Evolutionary conservation across 2,113 vertebrate species (phyloP).

Genomic region (Myrmophylax atrothorax): DNA sequence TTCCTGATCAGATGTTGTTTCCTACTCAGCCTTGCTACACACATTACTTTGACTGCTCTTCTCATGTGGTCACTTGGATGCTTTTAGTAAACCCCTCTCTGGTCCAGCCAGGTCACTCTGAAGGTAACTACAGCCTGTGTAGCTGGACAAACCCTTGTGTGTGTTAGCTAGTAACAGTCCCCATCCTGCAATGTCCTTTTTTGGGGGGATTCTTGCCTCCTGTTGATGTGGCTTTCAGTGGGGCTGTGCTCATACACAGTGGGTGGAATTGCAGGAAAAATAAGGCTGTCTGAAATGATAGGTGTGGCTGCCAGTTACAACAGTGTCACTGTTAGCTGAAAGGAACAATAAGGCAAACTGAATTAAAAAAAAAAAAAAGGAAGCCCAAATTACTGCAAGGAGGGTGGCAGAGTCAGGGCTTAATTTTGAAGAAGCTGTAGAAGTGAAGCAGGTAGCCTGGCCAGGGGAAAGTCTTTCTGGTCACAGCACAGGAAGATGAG

Average conservation of each 20-base stretch:
- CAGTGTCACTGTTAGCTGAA: neutral
- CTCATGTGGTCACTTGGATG: neutral
- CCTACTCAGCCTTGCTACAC: neutral
- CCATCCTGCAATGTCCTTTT: rapidly evolving
- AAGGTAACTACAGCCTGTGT: neutral
- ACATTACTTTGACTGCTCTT: neutral
- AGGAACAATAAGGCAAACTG: neutral
- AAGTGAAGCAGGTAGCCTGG: neutral
- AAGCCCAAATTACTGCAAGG: neutral
- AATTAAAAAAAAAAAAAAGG: neutral
- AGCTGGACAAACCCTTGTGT: neutral
- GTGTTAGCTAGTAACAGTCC: neutral
- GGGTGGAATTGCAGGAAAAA: neutral
- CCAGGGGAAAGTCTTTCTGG: neutral
- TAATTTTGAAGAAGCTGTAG: neutral
- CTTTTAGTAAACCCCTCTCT: neutral
- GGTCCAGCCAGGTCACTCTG: neutral
- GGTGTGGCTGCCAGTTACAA: neutral
- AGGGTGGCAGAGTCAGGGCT: neutral
- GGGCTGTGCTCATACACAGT: neutral
- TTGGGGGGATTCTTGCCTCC: neutral
- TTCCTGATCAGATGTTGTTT: neutral
- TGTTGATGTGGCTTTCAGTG: neutral
- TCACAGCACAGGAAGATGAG: neutral
- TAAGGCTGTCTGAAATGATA: neutral